phyloP scores from a whole-genome alignment of 1,140 invertebrate species.

The Drosophila punjabiensis region DNA sequence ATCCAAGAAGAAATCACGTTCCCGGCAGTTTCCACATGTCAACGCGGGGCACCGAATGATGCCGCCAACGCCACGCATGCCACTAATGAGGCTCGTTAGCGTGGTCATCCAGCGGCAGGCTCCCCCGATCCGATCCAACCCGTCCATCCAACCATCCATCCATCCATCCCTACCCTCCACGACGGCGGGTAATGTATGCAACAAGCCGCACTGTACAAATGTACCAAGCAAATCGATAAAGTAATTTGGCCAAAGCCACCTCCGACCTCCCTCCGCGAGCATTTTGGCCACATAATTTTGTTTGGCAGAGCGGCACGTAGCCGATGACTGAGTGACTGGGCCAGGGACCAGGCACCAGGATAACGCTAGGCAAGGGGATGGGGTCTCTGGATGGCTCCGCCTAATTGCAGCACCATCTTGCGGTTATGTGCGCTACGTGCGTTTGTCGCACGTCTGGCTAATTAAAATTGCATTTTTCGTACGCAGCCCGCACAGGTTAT shows the following conservation, averaged over 20 bases:
- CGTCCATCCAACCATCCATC: not conserved
- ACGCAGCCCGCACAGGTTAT: slow-evolving; percentile 48
- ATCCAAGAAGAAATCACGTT: slow-evolving; percentile 72
- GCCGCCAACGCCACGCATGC: slow-evolving; percentile 73
- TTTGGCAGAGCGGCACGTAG: slow-evolving; percentile 72
- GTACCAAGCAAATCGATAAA: slow-evolving; percentile 80
- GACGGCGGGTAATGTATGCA: slow-evolving; percentile 69
- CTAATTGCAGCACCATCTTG: slow-evolving; percentile 82
- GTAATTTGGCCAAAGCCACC: slow-evolving; percentile 75
- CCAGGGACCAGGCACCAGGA: slow-evolving; percentile 22
- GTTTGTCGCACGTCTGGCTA: slow-evolving; percentile 80
- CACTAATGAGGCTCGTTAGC: slow-evolving; percentile 84
- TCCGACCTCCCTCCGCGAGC: slow-evolving; percentile 58
- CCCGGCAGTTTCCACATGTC: slow-evolving; percentile 52
- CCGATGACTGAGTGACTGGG: slow-evolving; percentile 60
- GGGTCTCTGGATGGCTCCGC: slow-evolving; percentile 43
- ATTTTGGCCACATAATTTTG: slow-evolving; percentile 79
- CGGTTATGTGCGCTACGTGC: slow-evolving; percentile 79
- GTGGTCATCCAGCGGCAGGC: slow-evolving; percentile 53
- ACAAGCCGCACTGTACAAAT: slow-evolving; percentile 77
- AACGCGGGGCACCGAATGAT: slow-evolving; percentile 36
- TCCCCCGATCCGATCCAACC: not conserved
- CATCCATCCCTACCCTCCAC: not conserved
- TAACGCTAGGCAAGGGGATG: too few species aligned
- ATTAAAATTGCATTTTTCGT: slow-evolving; percentile 82